These are phyloP conservation scores for Apamea monoglypha DNA, from an alignment of 2,888 invertebrate genomes.

Conservation along the genomic window DNA sequence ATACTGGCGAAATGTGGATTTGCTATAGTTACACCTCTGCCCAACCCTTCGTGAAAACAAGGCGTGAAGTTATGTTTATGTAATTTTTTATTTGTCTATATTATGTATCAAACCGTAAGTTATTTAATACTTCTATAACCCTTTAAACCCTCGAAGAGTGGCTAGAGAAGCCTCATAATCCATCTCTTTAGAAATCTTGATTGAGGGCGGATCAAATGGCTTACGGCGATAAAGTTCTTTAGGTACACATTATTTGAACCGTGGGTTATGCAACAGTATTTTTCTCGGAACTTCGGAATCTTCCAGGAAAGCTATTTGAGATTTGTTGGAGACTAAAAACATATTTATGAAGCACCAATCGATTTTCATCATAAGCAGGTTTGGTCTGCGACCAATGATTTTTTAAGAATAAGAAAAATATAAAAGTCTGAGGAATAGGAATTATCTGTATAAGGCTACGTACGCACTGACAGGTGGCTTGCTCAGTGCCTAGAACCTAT, in stretches of 20 bases:
- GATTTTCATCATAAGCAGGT: background rate
- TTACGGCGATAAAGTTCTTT: background rate
- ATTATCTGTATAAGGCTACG: background rate
- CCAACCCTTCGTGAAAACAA: no score
- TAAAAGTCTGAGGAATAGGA: background rate
- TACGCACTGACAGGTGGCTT: no score
- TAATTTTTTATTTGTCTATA: background rate
- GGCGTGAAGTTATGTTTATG: no score
- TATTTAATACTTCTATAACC: background rate
- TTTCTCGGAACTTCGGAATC: background rate
- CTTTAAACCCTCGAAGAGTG: slow-evolving; percentile 12
- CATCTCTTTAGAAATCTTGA: slow-evolving; percentile 18
- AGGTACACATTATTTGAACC: background rate
- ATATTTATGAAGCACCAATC: background rate
- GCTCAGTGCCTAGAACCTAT: no score
- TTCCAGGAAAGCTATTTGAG: background rate
- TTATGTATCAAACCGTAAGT: background rate
- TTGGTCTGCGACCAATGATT: background rate
- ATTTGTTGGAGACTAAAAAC: background rate
- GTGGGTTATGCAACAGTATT: background rate
- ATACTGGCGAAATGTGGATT: no score
- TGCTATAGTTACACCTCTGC: no score
- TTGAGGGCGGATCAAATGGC: slow-evolving; percentile 12
- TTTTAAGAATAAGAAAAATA: no score
- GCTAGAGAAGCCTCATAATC: background rate